Base-by-base conservation (phyloP, 2,888 invertebrate genomes). In the Tribolium freemani region DNA sequence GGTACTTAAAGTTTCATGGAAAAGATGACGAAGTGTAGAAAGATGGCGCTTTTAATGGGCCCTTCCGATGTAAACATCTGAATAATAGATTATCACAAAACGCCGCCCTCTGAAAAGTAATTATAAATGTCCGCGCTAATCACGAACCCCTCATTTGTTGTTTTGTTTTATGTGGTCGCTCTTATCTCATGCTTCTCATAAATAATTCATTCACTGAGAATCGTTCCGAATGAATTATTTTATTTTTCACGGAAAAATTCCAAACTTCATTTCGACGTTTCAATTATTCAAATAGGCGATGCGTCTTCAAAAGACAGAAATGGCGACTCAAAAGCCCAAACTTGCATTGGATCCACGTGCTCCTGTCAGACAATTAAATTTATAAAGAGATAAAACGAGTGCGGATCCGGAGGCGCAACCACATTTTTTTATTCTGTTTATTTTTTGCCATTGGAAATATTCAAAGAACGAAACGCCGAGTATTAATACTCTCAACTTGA, bases 1-100 rank as follows among this genome's bases (percentile, higher is more conserved):
- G 69, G 74, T 74, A 60, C 73, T 77, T 77, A 75, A 75, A 75
- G 51, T 77, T 77, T 75, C 74, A 74, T 77, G 74, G 66, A 69
- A 74, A 77, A 68, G 74, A 74, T 77, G 75, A 77, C 72, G 73
- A 71, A 73, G 74, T 74, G 71, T 68, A 71, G 67, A 73, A 77
- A 77, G 74, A 76, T 72, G 75, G 71, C 69, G 72, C 63, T 63
- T 54, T 67, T 72, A 71, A 72, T 60, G 70, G 68, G 44, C 50
- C 56, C 61, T 70, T 71, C 54, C 68, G 66, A 68, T 66, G 69
- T 74, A 74, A 72, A 72, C 69, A 76, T 70, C 68, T 76, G 74
- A 74, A 76, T 76, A 76, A 76, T 76, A 72, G 71, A 75, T 72
- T 63, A 75, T 69, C 69, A 51, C 69, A 73, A 71, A 75, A 71